Evolutionary conservation across 2,888 invertebrate genomes (phyloP).

Genomic region (Aelia acuminata): DNA sequence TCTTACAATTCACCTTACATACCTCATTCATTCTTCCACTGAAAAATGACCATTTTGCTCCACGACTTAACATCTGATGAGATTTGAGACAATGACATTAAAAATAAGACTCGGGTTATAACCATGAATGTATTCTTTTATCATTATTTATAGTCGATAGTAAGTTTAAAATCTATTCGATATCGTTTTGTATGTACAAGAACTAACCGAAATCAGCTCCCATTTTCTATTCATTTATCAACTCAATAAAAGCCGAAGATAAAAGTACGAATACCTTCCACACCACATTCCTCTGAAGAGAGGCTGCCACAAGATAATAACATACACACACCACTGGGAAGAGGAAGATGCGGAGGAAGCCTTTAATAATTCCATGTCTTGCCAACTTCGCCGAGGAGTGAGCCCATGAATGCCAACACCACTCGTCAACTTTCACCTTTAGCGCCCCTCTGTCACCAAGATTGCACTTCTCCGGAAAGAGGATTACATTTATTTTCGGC

Average conservation of each 20-base stretch:
- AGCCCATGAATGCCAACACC: neutral
- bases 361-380: neutral
- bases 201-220: no score
- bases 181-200: no score
- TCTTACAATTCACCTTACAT: no score
- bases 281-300: neutral
- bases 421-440: conserved; percentile 28
- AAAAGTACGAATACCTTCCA: neutral
- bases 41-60: no score
- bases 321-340: neutral
- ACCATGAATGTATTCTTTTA: no score
- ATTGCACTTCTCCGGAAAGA: neutral
- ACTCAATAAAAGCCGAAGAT: neutral
- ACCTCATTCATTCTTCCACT: no score
- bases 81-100: no score
- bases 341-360: neutral
- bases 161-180: no score
- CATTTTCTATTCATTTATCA: neutral
- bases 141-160: no score
- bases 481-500: neutral
- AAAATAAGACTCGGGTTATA: no score
- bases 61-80: no score
- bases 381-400: neutral
- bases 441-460: neutral
- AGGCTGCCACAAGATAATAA: neutral